Base-by-base conservation (phyloP, 2,888 invertebrate genomes). In the Andrena dorsata region DNA sequence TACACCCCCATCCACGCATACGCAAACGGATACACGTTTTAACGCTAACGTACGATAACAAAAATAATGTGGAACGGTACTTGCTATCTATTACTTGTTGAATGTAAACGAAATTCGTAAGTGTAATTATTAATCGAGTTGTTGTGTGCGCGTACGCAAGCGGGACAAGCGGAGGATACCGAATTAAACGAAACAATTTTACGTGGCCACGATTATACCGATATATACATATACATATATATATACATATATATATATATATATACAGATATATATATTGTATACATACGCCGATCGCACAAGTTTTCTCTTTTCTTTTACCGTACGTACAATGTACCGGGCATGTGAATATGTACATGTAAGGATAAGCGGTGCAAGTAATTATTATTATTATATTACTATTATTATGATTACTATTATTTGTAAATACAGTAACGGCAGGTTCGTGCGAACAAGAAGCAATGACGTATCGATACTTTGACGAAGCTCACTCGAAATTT, bases 221-320 rank as follows among this genome's bases (percentile, higher is more conserved):
- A 70, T 63, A 58, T 72, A 72, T n/a, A 74, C 47, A 65, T 35
- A 63, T 53, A 79, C 41, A n/a, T 41, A 41, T 16, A 49, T 64
- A 64, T 70, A 35, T 78, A 74, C 56, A 79, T 30, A 70, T 64
- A 63, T 35, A 47, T 47, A 78, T 71, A 26, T 61, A 63, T 76
- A 74, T 47, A 32, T 8, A 32, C 2, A 32, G 0, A 32, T 32
- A 8, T 32, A 64, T 60, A 66, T 79, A 74, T 51, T 60, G 76
- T 77, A 76, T 76, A 75, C 72, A 80, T 78, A 82, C 76, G 76
- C 79, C 80, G 75, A 85, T 86, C 86, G 86, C 86, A 86, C 86
- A 86, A 88, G 85, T 88, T 80, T 84, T 85, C 64, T 65, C 49
- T 79, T 79, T 82, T 84, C 76, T 80, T 87, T 82, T 79, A 82